A percentile compares a stretch with the other conserved stretches of the same genome.
These are phyloP conservation scores for Conops quadrifasciatus DNA, from an alignment of 2,888 invertebrate species.

Conservation along the genomic window DNA sequence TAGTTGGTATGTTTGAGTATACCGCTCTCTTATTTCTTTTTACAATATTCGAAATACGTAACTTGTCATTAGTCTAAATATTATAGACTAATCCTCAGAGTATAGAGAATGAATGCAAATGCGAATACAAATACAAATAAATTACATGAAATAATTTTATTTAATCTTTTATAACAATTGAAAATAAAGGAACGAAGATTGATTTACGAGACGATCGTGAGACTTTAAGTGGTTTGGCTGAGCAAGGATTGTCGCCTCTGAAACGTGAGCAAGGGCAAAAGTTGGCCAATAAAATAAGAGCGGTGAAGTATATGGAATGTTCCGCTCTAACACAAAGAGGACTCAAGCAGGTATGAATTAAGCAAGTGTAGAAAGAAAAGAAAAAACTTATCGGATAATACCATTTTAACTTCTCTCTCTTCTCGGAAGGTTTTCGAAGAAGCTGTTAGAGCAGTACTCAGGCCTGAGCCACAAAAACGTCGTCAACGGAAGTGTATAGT, in stretches of 20 bases:
- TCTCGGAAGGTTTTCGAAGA: slow-evolving; percentile 92
- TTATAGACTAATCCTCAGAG: too few relatives aligned
- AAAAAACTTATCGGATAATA: not conserved
- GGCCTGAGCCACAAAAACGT: slow-evolving; percentile 95
- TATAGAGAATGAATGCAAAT: too few relatives aligned
- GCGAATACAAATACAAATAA: too few relatives aligned
- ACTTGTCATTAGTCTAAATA: too few relatives aligned
- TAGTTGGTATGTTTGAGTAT: slow-evolving; percentile 86
- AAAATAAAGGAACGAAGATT: slow-evolving; percentile 88
- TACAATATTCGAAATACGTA: too few relatives aligned
- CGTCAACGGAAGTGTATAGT: slow-evolving; percentile 90
- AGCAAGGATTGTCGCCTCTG: slow-evolving; percentile 94
- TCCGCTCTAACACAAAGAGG: slow-evolving; percentile 98
- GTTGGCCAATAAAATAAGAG: slow-evolving; percentile 97
- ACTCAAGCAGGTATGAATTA: slow-evolving; percentile 82
- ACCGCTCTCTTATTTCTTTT: not conserved
- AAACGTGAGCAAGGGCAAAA: slow-evolving; percentile 98
- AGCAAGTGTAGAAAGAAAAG: slow-evolving; percentile 51
- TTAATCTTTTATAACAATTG: too few relatives aligned
- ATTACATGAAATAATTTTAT: not conserved
- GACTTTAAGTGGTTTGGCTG: slow-evolving; percentile 87
- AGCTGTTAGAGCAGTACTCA: slow-evolving; percentile 95
- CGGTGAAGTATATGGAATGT: slow-evolving; percentile 99
- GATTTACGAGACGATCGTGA: slow-evolving; percentile 98
- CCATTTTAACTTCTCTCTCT: not conserved